These are phyloP conservation scores for Amblyopsis hoosieri DNA, from an alignment of 2,797 vertebrate genomes.

Conservation along the genomic window DNA sequence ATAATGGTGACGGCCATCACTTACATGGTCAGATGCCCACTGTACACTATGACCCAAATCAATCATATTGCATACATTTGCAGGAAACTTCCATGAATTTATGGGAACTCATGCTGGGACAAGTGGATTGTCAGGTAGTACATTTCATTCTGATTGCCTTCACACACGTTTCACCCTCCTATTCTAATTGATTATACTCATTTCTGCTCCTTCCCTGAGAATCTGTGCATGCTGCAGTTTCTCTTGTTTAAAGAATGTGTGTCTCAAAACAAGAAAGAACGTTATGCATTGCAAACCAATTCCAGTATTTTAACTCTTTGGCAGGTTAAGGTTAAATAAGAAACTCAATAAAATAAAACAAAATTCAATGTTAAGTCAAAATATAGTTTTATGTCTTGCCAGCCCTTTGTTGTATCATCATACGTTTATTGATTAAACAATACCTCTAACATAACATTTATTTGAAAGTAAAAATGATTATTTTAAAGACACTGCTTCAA, in stretches of 20 bases:
- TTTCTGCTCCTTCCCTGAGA: constrained; percentile 23
- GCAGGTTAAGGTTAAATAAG: no score
- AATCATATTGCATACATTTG: constrained; percentile 80
- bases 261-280: no score
- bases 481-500: no score
- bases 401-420: neutral
- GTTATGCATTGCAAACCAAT: no score
- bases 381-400: neutral
- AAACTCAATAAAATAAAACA: no score
- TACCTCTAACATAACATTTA: no score
- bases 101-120: constrained; percentile 83
- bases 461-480: no score
- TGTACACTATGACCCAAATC: constrained; percentile 64
- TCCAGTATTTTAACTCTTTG: no score
- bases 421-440: no score
- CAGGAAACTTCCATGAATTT: constrained; percentile 84
- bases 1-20: constrained; percentile 2
- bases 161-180: constrained; percentile 34
- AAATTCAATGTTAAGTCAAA: neutral
- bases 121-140: constrained; percentile 83
- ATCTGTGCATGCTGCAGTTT: constrained; percentile 43
- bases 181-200: constrained; percentile 45
- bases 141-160: constrained; percentile 67
- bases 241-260: no score
- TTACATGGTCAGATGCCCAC: constrained; percentile 46